phyloP scores from a whole-genome alignment of 2,797 vertebrate genomes.

The Fratercula arctica region DNA sequence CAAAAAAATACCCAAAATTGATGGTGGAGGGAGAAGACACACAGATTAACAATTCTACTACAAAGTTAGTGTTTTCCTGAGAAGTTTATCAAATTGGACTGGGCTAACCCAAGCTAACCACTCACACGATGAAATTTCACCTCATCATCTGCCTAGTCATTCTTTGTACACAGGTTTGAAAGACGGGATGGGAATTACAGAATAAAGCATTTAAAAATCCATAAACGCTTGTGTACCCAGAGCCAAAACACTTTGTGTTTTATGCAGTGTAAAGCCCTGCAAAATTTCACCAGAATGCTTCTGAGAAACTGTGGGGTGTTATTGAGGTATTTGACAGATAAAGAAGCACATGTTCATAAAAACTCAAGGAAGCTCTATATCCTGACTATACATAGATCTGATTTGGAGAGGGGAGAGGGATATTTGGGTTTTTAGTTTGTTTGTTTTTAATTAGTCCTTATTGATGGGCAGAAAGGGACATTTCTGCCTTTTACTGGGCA shows the following conservation, averaged over 20 bases:
- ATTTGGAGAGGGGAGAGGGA: fast-evolving
- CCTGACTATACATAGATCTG: not conserved
- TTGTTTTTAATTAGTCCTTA: not conserved
- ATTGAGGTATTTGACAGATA: not conserved
- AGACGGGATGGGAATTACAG: not conserved
- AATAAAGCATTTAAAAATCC: not conserved
- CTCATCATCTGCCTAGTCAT: not conserved
- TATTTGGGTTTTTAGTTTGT: not conserved
- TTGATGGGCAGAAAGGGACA: not conserved
- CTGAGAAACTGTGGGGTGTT: not conserved
- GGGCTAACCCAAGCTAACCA: not conserved
- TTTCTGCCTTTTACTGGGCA: not conserved
- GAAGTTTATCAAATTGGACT: not conserved
- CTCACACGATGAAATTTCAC: not conserved
- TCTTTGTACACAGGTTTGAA: not conserved
- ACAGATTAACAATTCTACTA: not conserved
- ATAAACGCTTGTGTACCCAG: not conserved
- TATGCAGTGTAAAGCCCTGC: not conserved
- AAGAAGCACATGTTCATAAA: not conserved
- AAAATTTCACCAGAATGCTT: not conserved
- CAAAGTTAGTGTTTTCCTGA: not conserved
- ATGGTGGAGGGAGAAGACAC: not conserved
- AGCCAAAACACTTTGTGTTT: not conserved
- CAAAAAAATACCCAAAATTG: not conserved
- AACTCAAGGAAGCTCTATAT: not conserved